phyloP scores from a whole-genome alignment of 2,888 invertebrate genomes.

The Temnothorax unifasciatus region DNA sequence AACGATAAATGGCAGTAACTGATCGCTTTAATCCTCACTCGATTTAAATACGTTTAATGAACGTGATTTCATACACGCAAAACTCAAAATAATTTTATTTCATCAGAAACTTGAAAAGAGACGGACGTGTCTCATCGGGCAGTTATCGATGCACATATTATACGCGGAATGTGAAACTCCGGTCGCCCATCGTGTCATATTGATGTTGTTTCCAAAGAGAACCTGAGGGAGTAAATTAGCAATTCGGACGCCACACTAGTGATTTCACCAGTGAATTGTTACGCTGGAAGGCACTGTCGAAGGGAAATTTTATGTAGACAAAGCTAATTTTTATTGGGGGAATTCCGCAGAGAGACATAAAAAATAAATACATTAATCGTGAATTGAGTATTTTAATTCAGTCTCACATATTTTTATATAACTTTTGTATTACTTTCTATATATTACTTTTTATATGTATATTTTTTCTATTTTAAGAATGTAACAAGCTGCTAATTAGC shows the following conservation, averaged over 20 bases:
- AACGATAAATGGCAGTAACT: background rate
- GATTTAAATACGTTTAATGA: background rate
- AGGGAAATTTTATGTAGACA: background rate
- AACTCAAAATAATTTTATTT: background rate
- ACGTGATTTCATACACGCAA: background rate
- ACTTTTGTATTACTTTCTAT: background rate
- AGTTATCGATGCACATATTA: slow-evolving; percentile 90
- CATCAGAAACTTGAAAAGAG: slow-evolving; percentile 1
- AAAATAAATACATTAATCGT: background rate
- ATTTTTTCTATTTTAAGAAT: background rate
- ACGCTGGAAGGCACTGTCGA: background rate
- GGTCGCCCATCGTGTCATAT: slow-evolving; percentile 86
- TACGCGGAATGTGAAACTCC: slow-evolving; percentile 84
- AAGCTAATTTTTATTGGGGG: background rate
- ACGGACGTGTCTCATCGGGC: slow-evolving; percentile 88
- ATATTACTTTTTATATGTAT: background rate
- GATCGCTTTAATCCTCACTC: slow-evolving; percentile 5
- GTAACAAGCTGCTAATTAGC: background rate
- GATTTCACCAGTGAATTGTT: slow-evolving; percentile 14
- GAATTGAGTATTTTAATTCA: background rate
- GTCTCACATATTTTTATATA: background rate
- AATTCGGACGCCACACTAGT: background rate
- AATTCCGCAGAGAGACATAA: background rate
- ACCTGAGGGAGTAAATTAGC: slow-evolving; percentile 77
- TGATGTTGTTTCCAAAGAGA: slow-evolving; percentile 85